Base-by-base conservation (phyloP, 2,113 vertebrate species). In the Patagioenas fasciata region DNA sequence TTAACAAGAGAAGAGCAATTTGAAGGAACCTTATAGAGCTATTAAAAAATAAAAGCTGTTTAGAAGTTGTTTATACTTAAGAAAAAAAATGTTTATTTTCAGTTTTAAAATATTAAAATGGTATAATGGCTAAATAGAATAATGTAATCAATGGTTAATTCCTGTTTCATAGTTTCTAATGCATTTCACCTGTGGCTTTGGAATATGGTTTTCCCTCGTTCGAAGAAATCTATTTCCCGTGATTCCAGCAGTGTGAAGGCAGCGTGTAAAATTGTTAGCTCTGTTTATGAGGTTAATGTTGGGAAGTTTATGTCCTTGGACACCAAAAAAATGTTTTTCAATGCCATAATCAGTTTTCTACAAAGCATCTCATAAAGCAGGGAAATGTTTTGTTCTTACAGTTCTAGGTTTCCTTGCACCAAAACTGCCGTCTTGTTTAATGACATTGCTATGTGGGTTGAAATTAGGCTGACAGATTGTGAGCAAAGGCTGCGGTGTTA, bases 401-500 rank as follows among this genome's bases (percentile, higher is more conserved):
- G 53, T 96, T 93, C 53, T 89, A 67, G 61, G 50, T 72, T 85
- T 80, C 89, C 93, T 95, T 95, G 74, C 88, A 96, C 74, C 83
- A 79, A 89, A 96, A 71, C 70, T 93, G 66, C 77, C 0, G 3
- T 71, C 83, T 94, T 95, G 90, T 93, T 96, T 96, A 92, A 86
- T 93, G 95, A 90, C 95, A 93, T 78, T 96, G 88, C 93, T 88
- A 84, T 50, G 80, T 92, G 95, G 77, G 83, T 73, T 93, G 96
- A 95, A 97, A 94, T 94, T 88, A 95, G 88, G 73, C 85, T 94
- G 95, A 94, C 91, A 97, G 96, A 96, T 93, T 95, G 93, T 81
- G 85, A 93, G 92, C 85, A 93, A 95, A 96, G 84, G 80, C 93
- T 94, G 88, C 90, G 91, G 64, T 96, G 93, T 92, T 95, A 34